Evolutionary conservation across 2,113 vertebrate species (phyloP), one percentile per base, ranked within the genome.

Genomic region (Nerophis ophidion): DNA sequence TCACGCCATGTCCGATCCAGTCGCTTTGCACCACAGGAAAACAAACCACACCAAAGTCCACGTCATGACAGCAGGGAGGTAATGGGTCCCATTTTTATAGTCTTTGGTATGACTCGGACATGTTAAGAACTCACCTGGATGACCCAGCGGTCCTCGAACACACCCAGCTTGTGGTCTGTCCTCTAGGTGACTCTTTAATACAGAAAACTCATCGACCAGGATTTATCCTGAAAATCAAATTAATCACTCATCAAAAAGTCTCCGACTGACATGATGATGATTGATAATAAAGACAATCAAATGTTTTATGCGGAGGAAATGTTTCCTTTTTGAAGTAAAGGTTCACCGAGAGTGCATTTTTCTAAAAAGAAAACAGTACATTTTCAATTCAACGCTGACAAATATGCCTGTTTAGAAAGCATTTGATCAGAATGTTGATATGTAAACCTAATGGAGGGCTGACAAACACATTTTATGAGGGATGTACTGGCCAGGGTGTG

Each of bases 41-140:
- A n/a, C n/a, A n/a, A n/a, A n/a, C n/a, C n/a, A n/a, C n/a, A n/a
- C n/a, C n/a, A n/a, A n/a, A n/a, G n/a, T n/a, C n/a, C n/a, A n/a
- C n/a, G n/a, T n/a, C n/a, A n/a, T n/a, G n/a, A n/a, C n/a, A n/a
- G n/a, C n/a, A n/a, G n/a, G n/a, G n/a, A n/a, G n/a, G n/a, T n/a
- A n/a, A n/a, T n/a, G n/a, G n/a, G n/a, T n/a, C n/a, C n/a, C n/a
- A n/a, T n/a, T n/a, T n/a, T n/a, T n/a, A n/a, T n/a, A n/a, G n/a
- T n/a, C n/a, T n/a, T n/a, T n/a, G n/a, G n/a, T n/a, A n/a, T n/a
- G n/a, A n/a, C n/a, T n/a, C n/a, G n/a, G n/a, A n/a, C n/a, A n/a
- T n/a, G n/a, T n/a, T 40, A 40, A 40, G 38, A 63, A 46, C 70
- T 79, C 57, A 80, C 68, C 70, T 79, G 60, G 12, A 59, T 52